Evolutionary conservation across 2,113 vertebrate genomes (phyloP).

Genomic region (Ptilorrhoa leucosticta): DNA sequence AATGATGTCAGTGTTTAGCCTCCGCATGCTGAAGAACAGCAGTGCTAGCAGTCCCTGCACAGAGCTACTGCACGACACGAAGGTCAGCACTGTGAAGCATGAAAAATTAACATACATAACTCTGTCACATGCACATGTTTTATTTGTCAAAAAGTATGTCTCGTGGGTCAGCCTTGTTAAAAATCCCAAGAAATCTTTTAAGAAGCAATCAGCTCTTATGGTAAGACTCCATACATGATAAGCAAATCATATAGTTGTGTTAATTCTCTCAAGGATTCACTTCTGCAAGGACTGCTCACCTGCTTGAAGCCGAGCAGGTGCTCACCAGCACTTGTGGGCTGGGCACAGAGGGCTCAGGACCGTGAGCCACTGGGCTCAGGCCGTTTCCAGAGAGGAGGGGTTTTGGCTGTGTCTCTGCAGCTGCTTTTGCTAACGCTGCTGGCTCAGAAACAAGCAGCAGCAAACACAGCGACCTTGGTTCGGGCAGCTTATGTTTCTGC

Average conservation of each 20-base stretch:
- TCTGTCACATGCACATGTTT: constrained; percentile 55
- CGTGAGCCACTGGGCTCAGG: not conserved
- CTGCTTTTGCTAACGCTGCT: not conserved
- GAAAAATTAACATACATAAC: constrained; percentile 39
- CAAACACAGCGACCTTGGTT: not conserved
- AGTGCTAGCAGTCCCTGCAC: not conserved
- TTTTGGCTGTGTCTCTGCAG: not conserved
- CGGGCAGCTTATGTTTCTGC: not conserved
- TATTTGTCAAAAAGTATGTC: constrained; percentile 48
- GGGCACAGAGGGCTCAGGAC: not conserved
- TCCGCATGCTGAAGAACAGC: not conserved
- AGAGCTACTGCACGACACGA: not conserved
- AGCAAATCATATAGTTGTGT: constrained; percentile 2
- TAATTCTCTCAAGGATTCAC: constrained; percentile 20
- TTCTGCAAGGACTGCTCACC: not conserved
- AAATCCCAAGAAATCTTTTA: constrained; percentile 24
- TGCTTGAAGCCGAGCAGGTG: not conserved
- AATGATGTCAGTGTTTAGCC: constrained; percentile 25
- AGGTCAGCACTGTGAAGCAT: not conserved
- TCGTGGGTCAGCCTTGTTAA: constrained; percentile 33
- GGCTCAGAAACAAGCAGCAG: constrained; percentile 11
- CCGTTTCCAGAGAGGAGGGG: not conserved
- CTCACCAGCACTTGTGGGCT: not conserved
- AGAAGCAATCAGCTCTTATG: not conserved
- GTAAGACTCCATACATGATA: not conserved